Evolutionary conservation across 2,888 invertebrate genomes (phyloP).

Genomic region (Chrysolina haemoptera): DNA sequence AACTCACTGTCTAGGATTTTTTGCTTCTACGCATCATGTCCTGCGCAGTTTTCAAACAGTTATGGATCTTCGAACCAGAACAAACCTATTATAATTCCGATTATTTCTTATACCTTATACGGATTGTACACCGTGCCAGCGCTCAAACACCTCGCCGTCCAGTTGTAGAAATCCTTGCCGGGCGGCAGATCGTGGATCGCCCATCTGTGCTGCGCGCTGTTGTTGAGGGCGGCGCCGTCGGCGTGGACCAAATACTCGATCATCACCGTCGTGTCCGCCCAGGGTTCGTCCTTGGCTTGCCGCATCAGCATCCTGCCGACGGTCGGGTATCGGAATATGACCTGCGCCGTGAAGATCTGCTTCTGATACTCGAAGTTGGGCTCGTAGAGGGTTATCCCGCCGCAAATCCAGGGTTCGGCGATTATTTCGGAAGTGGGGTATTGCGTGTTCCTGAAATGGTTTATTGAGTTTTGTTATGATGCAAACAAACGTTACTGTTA

Average conservation of each 20-base stretch:
- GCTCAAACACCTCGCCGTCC: constrained; percentile 88
- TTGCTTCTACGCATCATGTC: too few relatives aligned
- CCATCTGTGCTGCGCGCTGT: constrained; percentile 85
- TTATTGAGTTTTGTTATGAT: too few relatives aligned
- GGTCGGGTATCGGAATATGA: constrained; percentile 83
- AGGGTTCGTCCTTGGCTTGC: constrained; percentile 84
- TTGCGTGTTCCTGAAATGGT: constrained; percentile 69
- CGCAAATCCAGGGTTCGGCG: constrained; percentile 76
- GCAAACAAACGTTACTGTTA: too few relatives aligned
- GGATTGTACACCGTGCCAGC: constrained; percentile 87
- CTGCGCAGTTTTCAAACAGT: too few relatives aligned
- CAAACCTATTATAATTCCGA: too few relatives aligned
- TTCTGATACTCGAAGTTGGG: constrained; percentile 78
- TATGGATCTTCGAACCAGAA: too few relatives aligned
- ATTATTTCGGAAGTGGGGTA: constrained; percentile 67
- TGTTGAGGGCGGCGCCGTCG: constrained; percentile 85
- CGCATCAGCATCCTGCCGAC: constrained; percentile 88
- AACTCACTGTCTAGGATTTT: too few relatives aligned
- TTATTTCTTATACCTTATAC: constrained; percentile 71
- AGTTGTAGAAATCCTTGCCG: constrained; percentile 91
- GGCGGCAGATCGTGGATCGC: constrained; percentile 85
- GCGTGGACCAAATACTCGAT: constrained; percentile 90
- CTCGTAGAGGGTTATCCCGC: constrained; percentile 77
- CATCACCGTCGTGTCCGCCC: constrained; percentile 88
- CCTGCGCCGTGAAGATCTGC: constrained; percentile 84